phyloP scores from a whole-genome alignment of 2,888 invertebrate genomes.

The Heliconius hortense region DNA sequence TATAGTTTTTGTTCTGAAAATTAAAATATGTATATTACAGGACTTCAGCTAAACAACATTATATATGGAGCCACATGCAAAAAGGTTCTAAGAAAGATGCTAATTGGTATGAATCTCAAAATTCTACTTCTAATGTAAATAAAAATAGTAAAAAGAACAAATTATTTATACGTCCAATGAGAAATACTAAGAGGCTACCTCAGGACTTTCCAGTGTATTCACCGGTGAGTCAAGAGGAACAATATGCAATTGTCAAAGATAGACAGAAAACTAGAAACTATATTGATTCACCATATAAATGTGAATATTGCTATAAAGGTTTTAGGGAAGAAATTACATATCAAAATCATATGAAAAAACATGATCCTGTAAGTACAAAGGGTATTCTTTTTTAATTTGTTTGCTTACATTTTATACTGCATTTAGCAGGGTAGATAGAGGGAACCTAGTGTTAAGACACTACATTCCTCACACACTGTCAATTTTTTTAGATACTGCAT shows the following conservation, averaged over 20 bases:
- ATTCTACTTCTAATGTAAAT: constrained; percentile 37
- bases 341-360: constrained; percentile 72
- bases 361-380: constrained; percentile 64
- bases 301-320: constrained; percentile 66
- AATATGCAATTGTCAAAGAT: constrained; percentile 60
- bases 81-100: constrained; percentile 52
- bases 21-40: constrained; percentile 48
- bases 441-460: too few relatives aligned
- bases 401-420: too few relatives aligned
- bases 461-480: too few relatives aligned
- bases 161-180: constrained; percentile 18
- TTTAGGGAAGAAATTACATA: constrained; percentile 62
- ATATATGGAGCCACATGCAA: constrained; percentile 61
- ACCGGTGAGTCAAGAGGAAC: constrained; percentile 65
- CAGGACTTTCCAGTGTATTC: constrained; percentile 60
- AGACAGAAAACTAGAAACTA: constrained; percentile 64
- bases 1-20: neutral
- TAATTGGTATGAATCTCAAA: constrained; percentile 57
- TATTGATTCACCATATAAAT: constrained; percentile 62
- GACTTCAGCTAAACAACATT: constrained; percentile 69
- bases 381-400: too few relatives aligned
- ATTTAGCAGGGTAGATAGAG: too few relatives aligned
- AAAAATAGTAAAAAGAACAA: constrained; percentile 41
- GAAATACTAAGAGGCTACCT: constrained; percentile 45
- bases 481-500: too few relatives aligned